Evolutionary conservation across 2,888 invertebrate genomes (phyloP).

Genomic region (Lasioglossum pauxillum): DNA sequence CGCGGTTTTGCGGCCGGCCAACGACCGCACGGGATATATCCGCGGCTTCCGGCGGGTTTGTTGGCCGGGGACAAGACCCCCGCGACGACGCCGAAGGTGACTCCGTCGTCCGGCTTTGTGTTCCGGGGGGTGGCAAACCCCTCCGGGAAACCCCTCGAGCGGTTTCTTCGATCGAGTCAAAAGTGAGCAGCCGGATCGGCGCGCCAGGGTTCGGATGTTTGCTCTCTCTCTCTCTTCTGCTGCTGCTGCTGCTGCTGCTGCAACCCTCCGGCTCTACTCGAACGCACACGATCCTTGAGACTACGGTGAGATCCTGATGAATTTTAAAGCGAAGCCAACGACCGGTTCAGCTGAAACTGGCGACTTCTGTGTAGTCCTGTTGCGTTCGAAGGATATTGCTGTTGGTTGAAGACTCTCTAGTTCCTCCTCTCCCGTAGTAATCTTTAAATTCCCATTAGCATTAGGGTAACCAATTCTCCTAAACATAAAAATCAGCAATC

Average conservation of each 20-base stretch:
- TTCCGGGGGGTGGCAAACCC: background rate
- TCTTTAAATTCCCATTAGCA: background rate
- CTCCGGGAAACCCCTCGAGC: background rate
- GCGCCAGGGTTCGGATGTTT: background rate
- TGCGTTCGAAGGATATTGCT: background rate
- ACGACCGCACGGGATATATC: slow-evolving; percentile 79
- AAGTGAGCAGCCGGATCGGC: slow-evolving; percentile 3
- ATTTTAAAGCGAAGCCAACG: slow-evolving; percentile 1
- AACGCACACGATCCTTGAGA: background rate
- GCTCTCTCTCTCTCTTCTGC: background rate
- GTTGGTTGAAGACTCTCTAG: background rate
- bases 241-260: too few relatives aligned
- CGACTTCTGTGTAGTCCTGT: background rate
- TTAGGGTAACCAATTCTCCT: background rate
- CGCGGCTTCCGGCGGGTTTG: slow-evolving; percentile 69
- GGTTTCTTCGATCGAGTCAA: slow-evolving; percentile 34
- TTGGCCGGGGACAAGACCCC: slow-evolving; percentile 27
- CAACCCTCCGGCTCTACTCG: background rate
- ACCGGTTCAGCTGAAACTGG: background rate
- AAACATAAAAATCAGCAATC: background rate
- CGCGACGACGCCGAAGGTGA: slow-evolving; percentile 37
- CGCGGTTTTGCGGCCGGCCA: slow-evolving; percentile 79
- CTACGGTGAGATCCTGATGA: background rate
- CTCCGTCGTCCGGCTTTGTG: slow-evolving; percentile 33
- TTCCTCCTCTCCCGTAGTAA: background rate